Percentiles rank a stretch among this genome's conserved stretches.
These are phyloP conservation scores for Nephila pilipes DNA, from an alignment of 1,140 invertebrate species.

Conservation along the genomic window DNA sequence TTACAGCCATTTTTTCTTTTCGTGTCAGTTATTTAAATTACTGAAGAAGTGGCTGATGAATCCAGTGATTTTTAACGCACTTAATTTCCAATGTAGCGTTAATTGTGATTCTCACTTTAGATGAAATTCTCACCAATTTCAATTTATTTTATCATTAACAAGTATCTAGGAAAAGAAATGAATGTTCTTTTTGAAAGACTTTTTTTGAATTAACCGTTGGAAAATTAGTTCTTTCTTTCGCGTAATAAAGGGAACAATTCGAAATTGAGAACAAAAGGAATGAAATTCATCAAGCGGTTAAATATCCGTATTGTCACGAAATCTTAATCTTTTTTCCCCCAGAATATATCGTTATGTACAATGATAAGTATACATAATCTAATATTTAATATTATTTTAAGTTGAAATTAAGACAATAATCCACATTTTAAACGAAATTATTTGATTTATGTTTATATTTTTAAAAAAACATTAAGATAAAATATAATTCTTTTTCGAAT, in stretches of 20 bases:
- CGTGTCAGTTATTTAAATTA: conserved; percentile 40
- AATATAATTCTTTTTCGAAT: no score
- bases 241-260: background rate
- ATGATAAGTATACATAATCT: no score
- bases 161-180: background rate
- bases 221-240: background rate
- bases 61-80: conserved; percentile 42
- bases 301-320: no score
- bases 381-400: no score
- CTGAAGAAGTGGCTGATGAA: conserved; percentile 1
- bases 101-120: background rate
- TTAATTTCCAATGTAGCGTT: background rate
- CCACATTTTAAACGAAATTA: no score
- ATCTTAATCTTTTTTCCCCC: no score
- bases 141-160: conserved; percentile 11
- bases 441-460: no score
- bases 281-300: no score
- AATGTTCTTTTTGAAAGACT: conserved; percentile 21
- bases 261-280: background rate
- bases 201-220: background rate
- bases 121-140: background rate
- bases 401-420: no score
- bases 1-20: background rate
- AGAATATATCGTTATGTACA: no score
- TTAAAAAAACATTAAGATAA: no score